These are phyloP conservation scores for Apis florea DNA, from an alignment of 1,140 invertebrate genomes.

Conservation along the genomic window DNA sequence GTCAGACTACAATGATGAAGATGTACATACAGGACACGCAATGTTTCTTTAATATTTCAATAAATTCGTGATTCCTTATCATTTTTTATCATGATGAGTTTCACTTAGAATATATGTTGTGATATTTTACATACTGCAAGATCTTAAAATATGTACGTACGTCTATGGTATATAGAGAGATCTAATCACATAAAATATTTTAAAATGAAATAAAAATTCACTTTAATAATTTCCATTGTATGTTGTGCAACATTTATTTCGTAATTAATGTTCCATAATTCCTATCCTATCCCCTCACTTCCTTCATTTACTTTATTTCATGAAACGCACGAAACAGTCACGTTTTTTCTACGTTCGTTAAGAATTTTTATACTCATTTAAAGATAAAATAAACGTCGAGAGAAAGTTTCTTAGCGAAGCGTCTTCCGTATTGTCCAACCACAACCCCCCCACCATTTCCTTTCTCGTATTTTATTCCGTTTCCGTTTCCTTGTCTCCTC, in stretches of 20 bases:
- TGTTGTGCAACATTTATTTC: neutral
- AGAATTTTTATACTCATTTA: neutral
- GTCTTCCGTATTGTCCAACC: neutral
- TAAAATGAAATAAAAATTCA: neutral
- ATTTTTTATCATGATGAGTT: too few species aligned
- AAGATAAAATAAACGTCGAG: conserved; percentile 10
- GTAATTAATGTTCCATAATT: neutral
- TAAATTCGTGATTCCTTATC: too few species aligned
- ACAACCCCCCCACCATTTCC: neutral
- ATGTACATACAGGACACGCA: too few species aligned
- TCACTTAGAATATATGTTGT: too few species aligned
- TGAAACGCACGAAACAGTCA: neutral
- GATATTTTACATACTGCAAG: too few species aligned
- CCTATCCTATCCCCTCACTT: neutral
- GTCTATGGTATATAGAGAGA: too few species aligned
- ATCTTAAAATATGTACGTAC: too few species aligned
- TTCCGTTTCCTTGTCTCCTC: neutral
- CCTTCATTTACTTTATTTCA: neutral
- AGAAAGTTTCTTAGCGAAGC: neutral
- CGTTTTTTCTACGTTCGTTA: neutral
- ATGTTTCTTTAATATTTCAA: too few species aligned
- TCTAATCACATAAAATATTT: too few species aligned
- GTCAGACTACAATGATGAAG: too few species aligned
- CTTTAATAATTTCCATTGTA: neutral
- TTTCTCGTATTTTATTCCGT: neutral